Conservation (phyloP, 2,888 invertebrate genomes). For the Drosophila subsilvestris region DNA sequence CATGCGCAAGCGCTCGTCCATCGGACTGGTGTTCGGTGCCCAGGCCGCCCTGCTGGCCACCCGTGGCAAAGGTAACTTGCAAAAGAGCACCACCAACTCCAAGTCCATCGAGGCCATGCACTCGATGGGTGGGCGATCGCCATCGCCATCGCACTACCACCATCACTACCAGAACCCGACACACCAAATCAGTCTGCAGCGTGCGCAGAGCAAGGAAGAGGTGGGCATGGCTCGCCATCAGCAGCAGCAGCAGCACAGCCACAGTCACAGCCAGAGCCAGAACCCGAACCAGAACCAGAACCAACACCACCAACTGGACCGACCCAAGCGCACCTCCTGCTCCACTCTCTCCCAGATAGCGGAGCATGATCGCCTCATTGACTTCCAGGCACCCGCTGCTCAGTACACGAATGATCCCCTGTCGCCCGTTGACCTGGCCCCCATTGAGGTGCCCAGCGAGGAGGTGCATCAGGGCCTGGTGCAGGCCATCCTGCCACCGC, state of each 20-base stretch:
- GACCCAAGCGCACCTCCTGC: conserved; percentile 86
- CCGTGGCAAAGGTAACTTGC: conserved; percentile 82
- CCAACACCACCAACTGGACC: conserved; percentile 84
- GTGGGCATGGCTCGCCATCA: conserved; percentile 84
- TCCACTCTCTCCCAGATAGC: conserved; percentile 79
- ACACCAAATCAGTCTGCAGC: conserved; percentile 59
- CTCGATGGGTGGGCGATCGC: conserved; percentile 61
- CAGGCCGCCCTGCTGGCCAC: conserved; percentile 83
- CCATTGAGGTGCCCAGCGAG: conserved; percentile 81
- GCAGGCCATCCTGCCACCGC: conserved; percentile 90
- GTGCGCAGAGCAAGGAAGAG: conserved; percentile 82
- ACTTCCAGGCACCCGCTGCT: conserved; percentile 49
- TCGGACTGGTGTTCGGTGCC: conserved; percentile 83
- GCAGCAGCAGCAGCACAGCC: conserved; percentile 53
- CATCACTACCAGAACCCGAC: conserved; percentile 31
- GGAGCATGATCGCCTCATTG: conserved; percentile 75
- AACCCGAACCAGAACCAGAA: conserved; percentile 12
- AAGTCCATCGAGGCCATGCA: conserved; percentile 81
- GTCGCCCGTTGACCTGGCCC: conserved; percentile 82
- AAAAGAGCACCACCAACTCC: conserved; percentile 78
- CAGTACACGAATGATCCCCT: conserved; percentile 65
- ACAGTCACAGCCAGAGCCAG: conserved; percentile 60
- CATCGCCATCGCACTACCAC: conserved; percentile 46
- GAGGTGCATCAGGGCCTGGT: conserved; percentile 84
- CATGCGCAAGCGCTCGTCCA: conserved; percentile 83